Evolutionary conservation across 2,888 invertebrate genomes (phyloP), one percentile per base, ranked within the genome.

Genomic region (Athrips mouffetella): DNA sequence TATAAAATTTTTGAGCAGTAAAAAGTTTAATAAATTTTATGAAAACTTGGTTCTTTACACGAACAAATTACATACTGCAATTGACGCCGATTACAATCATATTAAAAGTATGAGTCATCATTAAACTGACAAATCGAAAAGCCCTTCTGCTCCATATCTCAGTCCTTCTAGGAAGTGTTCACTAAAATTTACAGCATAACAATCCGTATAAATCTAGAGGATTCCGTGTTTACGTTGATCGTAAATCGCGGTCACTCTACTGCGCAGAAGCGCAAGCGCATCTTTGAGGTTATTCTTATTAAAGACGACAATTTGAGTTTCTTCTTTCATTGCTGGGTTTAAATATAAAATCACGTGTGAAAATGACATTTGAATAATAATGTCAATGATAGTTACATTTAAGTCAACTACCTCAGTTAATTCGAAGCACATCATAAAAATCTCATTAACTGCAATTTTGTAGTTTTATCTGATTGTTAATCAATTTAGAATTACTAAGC

Each of bases 161-260:
- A 2, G 11, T 37, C 37, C 11, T 11, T 20, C 37, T 37, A 37
- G 37, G 37, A 37, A 37, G 37, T 37, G 37, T 37, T 37, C 21
- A 37, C 37, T 37, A n/a, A 37, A 37, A 37, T 37, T 37, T 37
- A 37, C 37, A 37, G 18, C 37, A 37, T 37, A n/a, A 37, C n/a
- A 21, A 18, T 35, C 16, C 33, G 18, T 37, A 20, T 37, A 37
- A 37, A 37, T 37, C 37, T 11, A 37, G 37, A 11, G n/a, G 37
- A 37, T 37, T 37, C 37, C 37, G 37, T 37, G 37, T 37, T 37
- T 37, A 37, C 37, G 11, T 11, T 18, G 20, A 37, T 37, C 20
- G 25, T 29, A 42, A 42, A 42, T 42, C 27, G n/a, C 27, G 42
- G 27, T 42, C 18, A 42, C 15, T 42, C 18, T 18, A 44, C 44